A percentile compares a stretch with the other conserved stretches of the same genome.
Evolutionary conservation across 2,888 invertebrate species (phyloP).

Genomic region (Hecatera dysodea): DNA sequence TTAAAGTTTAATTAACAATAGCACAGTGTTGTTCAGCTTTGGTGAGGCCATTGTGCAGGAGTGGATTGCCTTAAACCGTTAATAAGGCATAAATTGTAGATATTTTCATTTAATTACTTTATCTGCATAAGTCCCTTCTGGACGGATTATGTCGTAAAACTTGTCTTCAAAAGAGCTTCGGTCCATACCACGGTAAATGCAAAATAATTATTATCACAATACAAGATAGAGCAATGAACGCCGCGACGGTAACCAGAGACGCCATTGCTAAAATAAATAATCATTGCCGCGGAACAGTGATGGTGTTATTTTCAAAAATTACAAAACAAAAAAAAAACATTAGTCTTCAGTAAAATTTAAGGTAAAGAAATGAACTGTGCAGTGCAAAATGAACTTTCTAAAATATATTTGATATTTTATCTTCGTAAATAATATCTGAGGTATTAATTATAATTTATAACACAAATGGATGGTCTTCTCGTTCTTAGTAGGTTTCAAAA

Average conservation of each 20-base stretch:
- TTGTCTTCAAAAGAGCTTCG: conserved; percentile 50
- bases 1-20: conserved; percentile 7
- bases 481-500: too few relatives aligned
- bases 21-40: not conserved
- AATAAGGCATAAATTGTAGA: not conserved
- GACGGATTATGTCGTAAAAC: conserved; percentile 19
- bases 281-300: too few relatives aligned
- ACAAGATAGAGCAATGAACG: not conserved
- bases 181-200: conserved; percentile 55
- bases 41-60: not conserved
- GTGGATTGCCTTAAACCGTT: not conserved
- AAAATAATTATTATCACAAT: conserved; percentile 38
- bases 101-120: not conserved
- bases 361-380: too few relatives aligned
- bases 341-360: too few relatives aligned
- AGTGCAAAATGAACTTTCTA: too few relatives aligned
- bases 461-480: too few relatives aligned
- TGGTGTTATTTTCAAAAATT: too few relatives aligned
- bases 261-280: not conserved
- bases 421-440: too few relatives aligned
- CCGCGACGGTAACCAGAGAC: not conserved
- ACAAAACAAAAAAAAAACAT: too few relatives aligned
- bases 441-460: too few relatives aligned
- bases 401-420: too few relatives aligned
- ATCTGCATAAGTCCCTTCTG: conserved; percentile 19